Base-by-base conservation (phyloP, 2,888 invertebrate genomes). In the Cataglyphis livida region DNA sequence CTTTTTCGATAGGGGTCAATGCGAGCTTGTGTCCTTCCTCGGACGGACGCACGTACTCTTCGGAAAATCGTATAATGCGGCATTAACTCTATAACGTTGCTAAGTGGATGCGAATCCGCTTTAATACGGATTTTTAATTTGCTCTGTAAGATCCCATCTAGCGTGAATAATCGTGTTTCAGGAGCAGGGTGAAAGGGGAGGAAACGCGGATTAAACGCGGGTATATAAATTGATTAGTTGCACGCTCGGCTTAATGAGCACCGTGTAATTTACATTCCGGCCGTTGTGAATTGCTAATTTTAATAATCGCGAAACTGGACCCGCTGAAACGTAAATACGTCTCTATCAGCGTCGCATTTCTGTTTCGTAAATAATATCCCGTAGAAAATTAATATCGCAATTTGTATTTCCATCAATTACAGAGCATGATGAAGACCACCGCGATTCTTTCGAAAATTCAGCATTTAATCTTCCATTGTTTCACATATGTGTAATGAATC, bases 41-140 rank as follows among this genome's bases (percentile, higher is more conserved):
- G 25, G 62, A 41, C 48, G 51, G 15, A 62, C 62, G n/a, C 51
- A 51, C 2, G 32, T n/a, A 51, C n/a, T 51, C n/a, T 51, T 65
- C 78, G 66, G 70, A 59, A 84, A 84, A 79, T 84, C 62, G 73
- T 79, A 73, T 84, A 79, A 84, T 79, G 48, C 61, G 32, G 21
- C 54, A 79, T 84, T 84, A 84, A 84, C 73, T 62, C 54, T 54
- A 32, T 64, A 83, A 81, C 44, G 82, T 74, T 44, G 75, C 73
- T 61, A 79, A 79, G 79, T 68, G 73, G 84, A 71, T 41, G 73
- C 62, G 78, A 41, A 66, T 78, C 75, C 75, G 82, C 74, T 85
- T 85, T 85, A 85, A 85, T 85, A 85, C 76, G 82, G 73, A 85
- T 82, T 85, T 85, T 85, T 85, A 85, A 85, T 85, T 85, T 79